Conservation (phyloP, 2,113 vertebrate genomes). For the Aptenodytes patagonicus region DNA sequence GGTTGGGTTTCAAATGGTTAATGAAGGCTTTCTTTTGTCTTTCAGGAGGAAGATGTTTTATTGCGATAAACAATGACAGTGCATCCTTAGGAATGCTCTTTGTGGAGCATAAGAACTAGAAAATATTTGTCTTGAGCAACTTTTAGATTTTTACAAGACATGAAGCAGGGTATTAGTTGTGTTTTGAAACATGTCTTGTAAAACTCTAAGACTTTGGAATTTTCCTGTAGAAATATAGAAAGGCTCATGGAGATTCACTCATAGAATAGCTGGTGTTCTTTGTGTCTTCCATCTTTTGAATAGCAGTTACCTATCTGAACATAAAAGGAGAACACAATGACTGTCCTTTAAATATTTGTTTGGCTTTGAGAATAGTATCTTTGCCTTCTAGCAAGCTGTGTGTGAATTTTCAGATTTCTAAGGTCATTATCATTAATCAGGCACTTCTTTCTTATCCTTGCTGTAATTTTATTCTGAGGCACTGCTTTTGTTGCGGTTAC, state of each 20-base stretch:
- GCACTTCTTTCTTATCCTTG: background rate
- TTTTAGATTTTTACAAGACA: background rate
- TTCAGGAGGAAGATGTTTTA: background rate
- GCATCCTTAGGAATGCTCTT: background rate
- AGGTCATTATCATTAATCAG: slow-evolving; percentile 15
- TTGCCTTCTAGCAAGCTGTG: background rate
- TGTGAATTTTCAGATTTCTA: background rate
- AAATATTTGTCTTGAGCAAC: background rate
- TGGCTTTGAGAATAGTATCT: background rate
- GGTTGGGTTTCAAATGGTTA: background rate
- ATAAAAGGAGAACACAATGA: background rate
- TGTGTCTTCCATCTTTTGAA: background rate
- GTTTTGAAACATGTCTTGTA: background rate
- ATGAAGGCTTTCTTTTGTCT: background rate
- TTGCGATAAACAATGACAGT: background rate
- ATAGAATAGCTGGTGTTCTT: background rate
- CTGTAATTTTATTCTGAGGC: background rate
- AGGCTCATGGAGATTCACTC: background rate
- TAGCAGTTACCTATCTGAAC: background rate
- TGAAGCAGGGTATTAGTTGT: background rate
- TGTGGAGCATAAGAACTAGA: background rate
- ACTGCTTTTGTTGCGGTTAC: background rate
- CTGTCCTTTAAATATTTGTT: background rate
- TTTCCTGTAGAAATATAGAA: background rate
- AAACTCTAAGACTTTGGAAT: background rate